phyloP scores from a whole-genome alignment of 2,888 invertebrate species.

The Synergus japonicus region DNA sequence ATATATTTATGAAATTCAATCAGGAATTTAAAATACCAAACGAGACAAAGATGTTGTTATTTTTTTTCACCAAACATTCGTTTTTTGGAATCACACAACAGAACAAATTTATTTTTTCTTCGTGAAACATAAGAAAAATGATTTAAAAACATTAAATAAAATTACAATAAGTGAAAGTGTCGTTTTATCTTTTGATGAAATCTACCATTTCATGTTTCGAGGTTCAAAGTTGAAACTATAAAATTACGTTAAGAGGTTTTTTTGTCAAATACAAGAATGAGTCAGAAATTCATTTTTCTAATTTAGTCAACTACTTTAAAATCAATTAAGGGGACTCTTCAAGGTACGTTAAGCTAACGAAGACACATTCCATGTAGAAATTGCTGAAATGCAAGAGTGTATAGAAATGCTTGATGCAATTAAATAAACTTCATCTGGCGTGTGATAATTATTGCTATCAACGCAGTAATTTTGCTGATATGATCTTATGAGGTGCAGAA shows the following conservation, averaged over 20 bases:
- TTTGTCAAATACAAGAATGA: neutral
- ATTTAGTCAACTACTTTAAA: neutral
- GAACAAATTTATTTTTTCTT: too few species aligned
- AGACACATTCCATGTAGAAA: neutral
- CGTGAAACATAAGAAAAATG: too few species aligned
- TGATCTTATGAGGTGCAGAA: neutral
- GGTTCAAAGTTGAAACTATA: neutral
- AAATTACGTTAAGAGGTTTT: neutral
- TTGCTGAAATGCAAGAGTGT: neutral
- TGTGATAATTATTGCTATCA: neutral
- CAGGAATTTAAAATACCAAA: neutral
- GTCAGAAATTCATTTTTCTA: neutral
- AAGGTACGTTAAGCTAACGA: constrained; percentile 14
- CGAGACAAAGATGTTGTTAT: neutral
- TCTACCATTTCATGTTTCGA: neutral
- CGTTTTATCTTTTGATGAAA: neutral
- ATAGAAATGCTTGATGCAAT: neutral
- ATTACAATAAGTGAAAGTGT: neutral
- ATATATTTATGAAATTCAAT: neutral
- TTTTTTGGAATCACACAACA: too few species aligned
- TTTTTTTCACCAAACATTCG: too few species aligned
- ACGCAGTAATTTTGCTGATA: neutral
- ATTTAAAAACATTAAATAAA: neutral
- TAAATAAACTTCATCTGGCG: neutral
- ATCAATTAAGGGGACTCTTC: neutral